Percentiles rank a stretch among this genome's conserved stretches.
Evolutionary conservation across 2,113 vertebrate genomes (phyloP).

Genomic region (Miniopterus natalensis): DNA sequence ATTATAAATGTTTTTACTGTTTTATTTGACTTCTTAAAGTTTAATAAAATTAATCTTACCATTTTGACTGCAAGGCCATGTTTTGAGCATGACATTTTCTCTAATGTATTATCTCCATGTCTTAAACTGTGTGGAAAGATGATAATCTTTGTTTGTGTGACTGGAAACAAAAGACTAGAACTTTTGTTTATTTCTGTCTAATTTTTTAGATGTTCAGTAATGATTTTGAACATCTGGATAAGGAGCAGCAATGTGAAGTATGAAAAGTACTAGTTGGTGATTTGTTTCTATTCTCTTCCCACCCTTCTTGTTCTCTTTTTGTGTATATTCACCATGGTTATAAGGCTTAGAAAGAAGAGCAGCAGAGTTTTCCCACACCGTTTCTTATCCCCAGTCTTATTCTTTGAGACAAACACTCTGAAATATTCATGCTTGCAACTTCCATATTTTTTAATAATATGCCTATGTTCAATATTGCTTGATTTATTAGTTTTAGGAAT

Average conservation of each 20-base stretch:
- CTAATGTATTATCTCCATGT: not conserved
- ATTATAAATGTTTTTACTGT: not conserved
- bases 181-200: constrained; percentile 25
- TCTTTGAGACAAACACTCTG: constrained; percentile 9
- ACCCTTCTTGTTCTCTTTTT: not conserved
- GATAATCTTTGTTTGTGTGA: not conserved
- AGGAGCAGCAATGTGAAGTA: not conserved
- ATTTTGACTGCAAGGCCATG: not conserved
- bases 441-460: not conserved
- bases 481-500: constrained; percentile 24
- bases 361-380: not conserved
- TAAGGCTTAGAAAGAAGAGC: not conserved
- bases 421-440: constrained; percentile 32
- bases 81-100: not conserved
- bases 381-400: not conserved
- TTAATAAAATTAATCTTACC: constrained; percentile 1
- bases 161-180: constrained; percentile 20
- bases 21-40: constrained; percentile 42
- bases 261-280: not conserved
- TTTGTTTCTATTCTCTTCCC: not conserved
- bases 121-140: not conserved
- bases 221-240: constrained; percentile 28
- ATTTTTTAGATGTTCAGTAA: not conserved
- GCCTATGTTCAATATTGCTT: not conserved
- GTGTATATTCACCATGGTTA: not conserved